These are phyloP conservation scores for Phoenicopterus ruber DNA, from an alignment of 2,113 vertebrate genomes.

Conservation along the genomic window DNA sequence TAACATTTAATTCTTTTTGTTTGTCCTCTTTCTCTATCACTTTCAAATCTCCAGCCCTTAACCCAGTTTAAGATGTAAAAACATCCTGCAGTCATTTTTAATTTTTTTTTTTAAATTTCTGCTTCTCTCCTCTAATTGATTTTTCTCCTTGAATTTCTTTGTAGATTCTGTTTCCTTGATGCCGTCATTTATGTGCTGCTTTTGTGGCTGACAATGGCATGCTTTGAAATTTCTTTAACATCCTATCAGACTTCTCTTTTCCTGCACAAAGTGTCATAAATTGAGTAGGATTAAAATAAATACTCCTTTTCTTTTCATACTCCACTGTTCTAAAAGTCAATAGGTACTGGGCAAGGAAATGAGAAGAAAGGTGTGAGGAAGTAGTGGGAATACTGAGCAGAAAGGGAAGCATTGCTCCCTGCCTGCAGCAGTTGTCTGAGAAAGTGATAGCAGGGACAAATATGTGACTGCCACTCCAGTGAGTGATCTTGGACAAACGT, in stretches of 20 bases:
- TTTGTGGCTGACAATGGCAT: neutral
- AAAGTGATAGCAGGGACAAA: neutral
- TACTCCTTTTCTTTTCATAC: neutral
- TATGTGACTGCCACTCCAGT: neutral
- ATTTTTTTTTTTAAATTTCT: neutral
- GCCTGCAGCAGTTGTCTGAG: neutral
- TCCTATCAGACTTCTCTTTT: neutral
- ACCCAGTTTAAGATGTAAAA: neutral
- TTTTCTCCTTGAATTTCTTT: neutral
- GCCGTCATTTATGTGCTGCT: neutral
- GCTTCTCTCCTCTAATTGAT: neutral
- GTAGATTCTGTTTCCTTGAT: neutral
- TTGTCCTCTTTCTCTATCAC: neutral
- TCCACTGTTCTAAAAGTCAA: neutral
- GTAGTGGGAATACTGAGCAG: neutral
- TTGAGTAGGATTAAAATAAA: neutral
- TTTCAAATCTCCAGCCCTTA: neutral
- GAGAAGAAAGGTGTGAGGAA: neutral
- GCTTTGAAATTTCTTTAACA: neutral
- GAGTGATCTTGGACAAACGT: neutral
- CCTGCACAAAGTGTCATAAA: neutral
- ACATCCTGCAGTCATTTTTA: neutral
- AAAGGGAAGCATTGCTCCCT: neutral
- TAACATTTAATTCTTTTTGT: neutral
- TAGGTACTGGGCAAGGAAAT: neutral